A percentile compares a stretch with the other conserved stretches of the same genome.
Conservation (phyloP, 2,888 invertebrate species). For the Podabrus alpinus region DNA sequence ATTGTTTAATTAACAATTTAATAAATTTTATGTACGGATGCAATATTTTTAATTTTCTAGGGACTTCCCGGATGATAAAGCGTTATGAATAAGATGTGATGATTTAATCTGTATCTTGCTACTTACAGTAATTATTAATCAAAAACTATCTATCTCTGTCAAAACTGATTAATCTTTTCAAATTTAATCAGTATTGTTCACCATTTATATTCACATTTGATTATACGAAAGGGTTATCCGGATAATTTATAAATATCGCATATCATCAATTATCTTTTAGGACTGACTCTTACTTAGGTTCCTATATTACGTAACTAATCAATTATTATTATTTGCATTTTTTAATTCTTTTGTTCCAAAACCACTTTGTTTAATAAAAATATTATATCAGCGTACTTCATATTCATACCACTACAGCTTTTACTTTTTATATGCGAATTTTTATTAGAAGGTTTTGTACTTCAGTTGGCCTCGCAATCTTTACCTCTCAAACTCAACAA, state of each 20-base stretch:
- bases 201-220: background rate
- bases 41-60: background rate
- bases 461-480: background rate
- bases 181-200: background rate
- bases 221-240: background rate
- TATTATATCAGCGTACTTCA: background rate
- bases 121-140: background rate
- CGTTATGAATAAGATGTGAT: background rate
- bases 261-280: background rate
- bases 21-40: background rate
- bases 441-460: background rate
- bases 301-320: background rate
- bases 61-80: too few relatives aligned
- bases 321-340: background rate
- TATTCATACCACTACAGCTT: background rate
- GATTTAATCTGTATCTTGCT: background rate
- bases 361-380: background rate
- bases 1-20: background rate
- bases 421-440: background rate
- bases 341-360: background rate
- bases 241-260: background rate
- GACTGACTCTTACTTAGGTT: background rate
- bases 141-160: background rate
- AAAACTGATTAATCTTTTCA: background rate
- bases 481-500: background rate